Conservation (phyloP, 2,113 vertebrate genomes). For the Sorex fumeus region DNA sequence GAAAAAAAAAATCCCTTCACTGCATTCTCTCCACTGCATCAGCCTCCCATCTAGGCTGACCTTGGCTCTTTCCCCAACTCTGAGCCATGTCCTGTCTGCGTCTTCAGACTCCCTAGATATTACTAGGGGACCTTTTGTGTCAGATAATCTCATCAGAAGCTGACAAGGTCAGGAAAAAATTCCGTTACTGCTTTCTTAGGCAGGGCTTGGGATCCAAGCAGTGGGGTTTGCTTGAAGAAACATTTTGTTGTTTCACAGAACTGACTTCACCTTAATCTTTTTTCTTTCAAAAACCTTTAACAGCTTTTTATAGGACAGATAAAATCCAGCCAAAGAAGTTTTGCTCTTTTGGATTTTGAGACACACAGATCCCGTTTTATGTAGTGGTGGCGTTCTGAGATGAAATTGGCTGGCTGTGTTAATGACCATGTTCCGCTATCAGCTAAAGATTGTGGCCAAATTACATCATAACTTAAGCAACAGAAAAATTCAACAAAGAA, state of each 20-base stretch:
- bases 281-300: constrained; percentile 65
- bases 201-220: constrained; percentile 51
- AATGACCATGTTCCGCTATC: constrained; percentile 76
- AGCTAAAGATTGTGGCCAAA: constrained; percentile 78
- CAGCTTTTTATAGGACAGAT: constrained; percentile 62
- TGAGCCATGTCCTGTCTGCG: constrained; percentile 56
- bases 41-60: constrained; percentile 34
- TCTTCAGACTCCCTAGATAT: constrained; percentile 56
- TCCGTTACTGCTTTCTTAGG: constrained; percentile 63
- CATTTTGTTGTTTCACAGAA: constrained; percentile 55
- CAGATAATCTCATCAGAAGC: constrained; percentile 68
- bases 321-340: constrained; percentile 57
- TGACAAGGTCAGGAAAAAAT: constrained; percentile 53
- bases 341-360: constrained; percentile 68
- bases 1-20: constrained; percentile 2
- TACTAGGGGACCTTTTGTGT: constrained; percentile 56
- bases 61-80: constrained; percentile 49
- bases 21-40: neutral
- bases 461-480: constrained; percentile 83
- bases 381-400: constrained; percentile 70
- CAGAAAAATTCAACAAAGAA: constrained; percentile 79
- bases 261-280: constrained; percentile 52
- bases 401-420: constrained; percentile 75
- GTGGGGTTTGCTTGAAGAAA: constrained; percentile 53
- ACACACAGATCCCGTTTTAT: constrained; percentile 60